Conservation (phyloP, 2,797 vertebrate genomes). For the Ctenochaetus hawaiiensis region DNA sequence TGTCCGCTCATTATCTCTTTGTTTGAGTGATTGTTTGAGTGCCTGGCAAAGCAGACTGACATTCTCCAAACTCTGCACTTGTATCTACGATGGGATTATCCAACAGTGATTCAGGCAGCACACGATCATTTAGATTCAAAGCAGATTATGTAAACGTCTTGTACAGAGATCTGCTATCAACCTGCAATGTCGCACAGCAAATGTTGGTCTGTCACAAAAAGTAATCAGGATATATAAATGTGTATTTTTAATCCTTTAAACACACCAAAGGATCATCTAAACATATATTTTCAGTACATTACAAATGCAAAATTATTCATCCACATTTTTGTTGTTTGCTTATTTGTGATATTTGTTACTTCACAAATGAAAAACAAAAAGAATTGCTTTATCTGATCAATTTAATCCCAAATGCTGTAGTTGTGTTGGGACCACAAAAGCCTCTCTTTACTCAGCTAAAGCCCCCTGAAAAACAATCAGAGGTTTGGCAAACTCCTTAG, state of each 20-base stretch:
- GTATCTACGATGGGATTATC: slow-evolving; percentile 46
- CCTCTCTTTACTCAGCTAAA: slow-evolving; percentile 29
- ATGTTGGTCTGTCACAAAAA: slow-evolving; percentile 40
- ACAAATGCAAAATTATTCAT: background rate
- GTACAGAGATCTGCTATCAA: slow-evolving; percentile 45
- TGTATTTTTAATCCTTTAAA: slow-evolving; percentile 42
- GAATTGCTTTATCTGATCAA: background rate
- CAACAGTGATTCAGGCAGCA: slow-evolving; percentile 7
- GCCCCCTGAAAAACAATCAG: slow-evolving; percentile 9
- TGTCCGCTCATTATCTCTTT: slow-evolving; percentile 15
- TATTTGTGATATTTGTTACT: background rate
- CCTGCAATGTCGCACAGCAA: slow-evolving; percentile 45
- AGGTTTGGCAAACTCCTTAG: slow-evolving; percentile 10
- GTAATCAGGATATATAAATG: slow-evolving; percentile 34
- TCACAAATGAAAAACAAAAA: background rate
- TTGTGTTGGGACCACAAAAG: no score
- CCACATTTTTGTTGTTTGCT: background rate
- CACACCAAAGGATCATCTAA: slow-evolving; percentile 13
- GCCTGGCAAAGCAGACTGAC: slow-evolving; percentile 47
- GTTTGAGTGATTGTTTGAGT: slow-evolving; percentile 41
- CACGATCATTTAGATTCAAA: slow-evolving; percentile 32
- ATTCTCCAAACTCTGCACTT: slow-evolving; percentile 54
- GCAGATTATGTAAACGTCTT: slow-evolving; percentile 57
- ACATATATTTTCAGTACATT: slow-evolving; percentile 25
- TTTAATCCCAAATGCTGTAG: background rate